Base-by-base conservation (phyloP, 2,113 vertebrate species). In the Hassar affinis region DNA sequence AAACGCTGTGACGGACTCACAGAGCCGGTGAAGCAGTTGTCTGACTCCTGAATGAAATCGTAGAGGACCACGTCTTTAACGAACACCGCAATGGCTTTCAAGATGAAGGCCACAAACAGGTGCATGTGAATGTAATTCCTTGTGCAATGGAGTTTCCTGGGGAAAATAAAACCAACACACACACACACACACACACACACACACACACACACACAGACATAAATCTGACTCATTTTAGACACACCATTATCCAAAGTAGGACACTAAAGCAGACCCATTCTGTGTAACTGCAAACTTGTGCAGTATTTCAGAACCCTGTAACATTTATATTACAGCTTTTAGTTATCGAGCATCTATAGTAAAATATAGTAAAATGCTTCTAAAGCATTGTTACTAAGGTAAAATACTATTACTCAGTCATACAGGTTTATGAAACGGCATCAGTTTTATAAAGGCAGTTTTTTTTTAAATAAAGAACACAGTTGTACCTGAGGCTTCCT, bases 81-180 rank as follows among this genome's bases (percentile, higher is more conserved):
- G 88, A 98, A 97, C 84, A 99, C 97, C 0, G 97, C 93, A 0
- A 96, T 92, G 35, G 97, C 97, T 89, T 96, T 96, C 93, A 99
- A 92, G 88, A 98, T 96, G 88, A 99, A 98, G 64, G 97, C 98
- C 85, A 95, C 91, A 91, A 98, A 99, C 35, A 99, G 95, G 74
- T 98, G 96, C 91, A 96, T 96, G 88, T 98, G 97, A 89, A 99
- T 98, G 89, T 97, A 98, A 89, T 98, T 99, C 82, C 97, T 91
- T 0, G 98, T 98, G 86, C 97, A 99, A 90, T 96, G 97, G 5
- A 99, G 95, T 85, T 97, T 99, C 92, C 97, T 98, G 86, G 17
- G n/a, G 83, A 33, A 42, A 88, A 82, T n/a, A 90, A 80, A 81
- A 54, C 84, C 27, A 47, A 45, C n/a, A n/a, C n/a, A n/a, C n/a